Evolutionary conservation across 2,888 invertebrate genomes (phyloP).

Genomic region (Poecilus cupreus): DNA sequence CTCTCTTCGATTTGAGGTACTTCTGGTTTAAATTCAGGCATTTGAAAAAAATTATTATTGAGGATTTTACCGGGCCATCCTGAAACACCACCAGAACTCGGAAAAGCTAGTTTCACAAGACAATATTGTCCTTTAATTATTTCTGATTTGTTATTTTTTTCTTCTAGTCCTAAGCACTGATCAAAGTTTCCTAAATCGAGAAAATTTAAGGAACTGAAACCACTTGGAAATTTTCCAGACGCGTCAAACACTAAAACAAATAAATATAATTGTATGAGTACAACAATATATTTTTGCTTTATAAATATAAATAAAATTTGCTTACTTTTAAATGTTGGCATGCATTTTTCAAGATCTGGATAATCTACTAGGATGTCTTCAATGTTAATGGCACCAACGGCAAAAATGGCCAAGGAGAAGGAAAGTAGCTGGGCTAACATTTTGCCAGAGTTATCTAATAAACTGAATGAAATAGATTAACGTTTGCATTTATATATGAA

Average conservation of each 20-base stretch:
- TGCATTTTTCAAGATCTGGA: not conserved
- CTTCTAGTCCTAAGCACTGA: slow-evolving; percentile 70
- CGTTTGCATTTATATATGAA: no score
- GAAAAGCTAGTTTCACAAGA: slow-evolving; percentile 32
- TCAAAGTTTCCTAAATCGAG: slow-evolving; percentile 73
- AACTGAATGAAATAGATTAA: not conserved
- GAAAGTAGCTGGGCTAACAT: not conserved
- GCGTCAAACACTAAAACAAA: slow-evolving; percentile 73
- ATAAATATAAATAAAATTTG: not conserved
- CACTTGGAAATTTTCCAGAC: slow-evolving; percentile 72
- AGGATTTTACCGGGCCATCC: not conserved
- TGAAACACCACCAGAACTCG: no score
- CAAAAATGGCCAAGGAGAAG: not conserved
- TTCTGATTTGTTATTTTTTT: slow-evolving; percentile 9
- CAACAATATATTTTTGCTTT: not conserved
- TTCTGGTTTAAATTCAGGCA: not conserved
- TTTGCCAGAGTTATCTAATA: not conserved
- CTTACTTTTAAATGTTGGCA: not conserved
- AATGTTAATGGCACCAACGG: not conserved
- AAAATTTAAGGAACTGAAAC: slow-evolving; percentile 71
- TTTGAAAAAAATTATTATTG: not conserved
- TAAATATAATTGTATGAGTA: no score
- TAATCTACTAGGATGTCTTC: not conserved
- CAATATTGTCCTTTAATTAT: slow-evolving; percentile 61
- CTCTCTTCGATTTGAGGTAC: not conserved